Evolutionary conservation across 2,888 invertebrate species (phyloP).

Genomic region (Anaspis maculata): DNA sequence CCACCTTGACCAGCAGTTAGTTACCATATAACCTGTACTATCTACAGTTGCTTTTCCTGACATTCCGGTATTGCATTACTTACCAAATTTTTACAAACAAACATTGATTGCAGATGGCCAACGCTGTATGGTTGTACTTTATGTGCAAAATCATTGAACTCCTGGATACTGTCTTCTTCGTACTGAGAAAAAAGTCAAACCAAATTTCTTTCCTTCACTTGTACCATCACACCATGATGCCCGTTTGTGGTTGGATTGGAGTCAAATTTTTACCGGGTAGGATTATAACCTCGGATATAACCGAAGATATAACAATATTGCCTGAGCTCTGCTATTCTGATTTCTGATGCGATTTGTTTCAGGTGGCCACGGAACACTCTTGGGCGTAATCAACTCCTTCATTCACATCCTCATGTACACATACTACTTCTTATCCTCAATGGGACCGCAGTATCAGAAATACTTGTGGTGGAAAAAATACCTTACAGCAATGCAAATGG

Average conservation of each 20-base stretch:
- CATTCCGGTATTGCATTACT: too few relatives aligned
- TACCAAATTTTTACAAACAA: background rate
- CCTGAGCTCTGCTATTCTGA: conserved; percentile 1
- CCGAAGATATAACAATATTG: conserved; percentile 1
- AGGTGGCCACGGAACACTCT: conserved; percentile 74
- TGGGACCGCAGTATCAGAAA: conserved; percentile 79
- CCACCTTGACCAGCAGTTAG: too few relatives aligned
- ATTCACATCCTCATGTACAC: conserved; percentile 93
- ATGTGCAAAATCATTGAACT: conserved; percentile 49
- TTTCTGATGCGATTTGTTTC: too few relatives aligned
- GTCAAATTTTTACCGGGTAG: conserved; percentile 47
- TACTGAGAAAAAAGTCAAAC: conserved; percentile 57
- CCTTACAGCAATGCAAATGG: conserved; percentile 86
- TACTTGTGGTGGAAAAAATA: conserved; percentile 93
- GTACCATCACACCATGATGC: conserved; percentile 58
- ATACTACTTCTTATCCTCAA: conserved; percentile 82
- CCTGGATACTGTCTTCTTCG: conserved; percentile 56
- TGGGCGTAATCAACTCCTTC: conserved; percentile 82
- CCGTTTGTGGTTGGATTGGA: conserved; percentile 48
- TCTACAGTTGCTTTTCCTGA: too few relatives aligned
- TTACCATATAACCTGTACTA: too few relatives aligned
- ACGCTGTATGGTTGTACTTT: conserved; percentile 45
- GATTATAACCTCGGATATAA: conserved; percentile 45
- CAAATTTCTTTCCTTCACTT: conserved; percentile 61
- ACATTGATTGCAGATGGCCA: conserved; percentile 29